Evolutionary conservation across 2,888 invertebrate species (phyloP), one percentile per base, ranked within the genome.

Genomic region (Oscheius sp.): DNA sequence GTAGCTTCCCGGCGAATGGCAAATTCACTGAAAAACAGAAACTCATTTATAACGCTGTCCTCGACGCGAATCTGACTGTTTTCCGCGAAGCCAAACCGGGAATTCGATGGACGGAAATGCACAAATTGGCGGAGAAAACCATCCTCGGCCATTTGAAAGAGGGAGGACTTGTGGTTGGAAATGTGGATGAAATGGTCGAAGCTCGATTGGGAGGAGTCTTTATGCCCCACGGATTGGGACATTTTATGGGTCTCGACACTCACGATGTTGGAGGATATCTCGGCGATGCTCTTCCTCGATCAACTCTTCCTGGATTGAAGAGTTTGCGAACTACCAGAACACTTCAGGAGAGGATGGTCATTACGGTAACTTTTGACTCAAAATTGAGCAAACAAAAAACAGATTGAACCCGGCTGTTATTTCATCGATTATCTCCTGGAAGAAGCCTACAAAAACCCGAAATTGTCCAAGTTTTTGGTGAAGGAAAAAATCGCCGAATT

Each of bases 371-470:
- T 8, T 12, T 17, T 20, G n/a, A 10, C 15, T 58, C 33, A 23
- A 52, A 3, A 15, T 20, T 29, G 72, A 72, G 79, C 78, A 10
- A 89, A 98, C 37, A 98, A 97, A 2, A n/a, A n/a, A n/a, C n/a
- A n/a, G n/a, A 91, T 98, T 15, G 97, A 98, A 87, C 97, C 97
- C 0, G 97, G 97, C 50, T 94, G 96, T 88, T 98, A 98, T 87
- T 98, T 98, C 86, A 94, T 96, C 84, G 92, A 79, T 46, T 69
- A 65, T 20, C 89, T 96, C n/a, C 88, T 98, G 82, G 91, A 95
- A 82, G 89, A 90, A 52, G 96, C 96, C 0, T 88, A 93, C 57
- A 90, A 89, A 6, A 90, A 94, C 88, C 91, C 92, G 0, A 89
- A 89, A 0, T 91, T 92, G 78, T 89, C 91, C 0, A 90, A 91